Evolutionary conservation across 1,140 invertebrate species (phyloP), one percentile per base, ranked within the genome.

Genomic region (Drosophila bocqueti): DNA sequence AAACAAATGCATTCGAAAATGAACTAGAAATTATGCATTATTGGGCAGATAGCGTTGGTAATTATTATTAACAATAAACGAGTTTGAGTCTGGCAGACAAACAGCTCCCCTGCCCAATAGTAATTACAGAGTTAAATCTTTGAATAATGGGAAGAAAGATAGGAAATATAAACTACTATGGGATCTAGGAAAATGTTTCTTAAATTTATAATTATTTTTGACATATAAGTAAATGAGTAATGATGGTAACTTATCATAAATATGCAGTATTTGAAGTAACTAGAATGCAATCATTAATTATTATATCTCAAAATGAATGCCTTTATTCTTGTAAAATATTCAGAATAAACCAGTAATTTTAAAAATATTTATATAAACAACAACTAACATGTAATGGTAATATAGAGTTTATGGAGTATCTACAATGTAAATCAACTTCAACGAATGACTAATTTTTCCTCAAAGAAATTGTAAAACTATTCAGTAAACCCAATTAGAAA

Each of bases 1-100:
- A 64, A 81, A 71, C 59, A 73, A 79, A 60, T 79, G 60, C 46
- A 81, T 52, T 64, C 31, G 43, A 73, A 80, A 68, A 74, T 83
- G 29, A 80, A 83, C 59, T 79, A 64, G 6, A 76, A 76, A 79
- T 65, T 57, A 71, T 63, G 52, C 58, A 83, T 79, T 71, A 82
- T 82, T 84, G 69, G 55, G 15, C 55, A 75, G 76, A 76, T 85
- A 68, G 34, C 52, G 46, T 7, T 29, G 71, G 54, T 86, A 86
- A 85, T 86, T 85, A 82, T 36, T 24, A 40, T 36, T 43, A 47
- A 5, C n/a, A 60, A 59, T 49, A 65, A 80, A 80, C 34, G 8
- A 13, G 38, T 2, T 46, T 46, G 21, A 2, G 13, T 46, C 18
- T 36, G 1, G 3, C 15, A 16, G 40, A 24, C 34, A 67, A n/a